A percentile compares a stretch with the other conserved stretches of the same genome.
Evolutionary conservation across 53 echinoderm and acorn worm genomes (phyloP).

Genomic region (Hippasteria phrygiana): DNA sequence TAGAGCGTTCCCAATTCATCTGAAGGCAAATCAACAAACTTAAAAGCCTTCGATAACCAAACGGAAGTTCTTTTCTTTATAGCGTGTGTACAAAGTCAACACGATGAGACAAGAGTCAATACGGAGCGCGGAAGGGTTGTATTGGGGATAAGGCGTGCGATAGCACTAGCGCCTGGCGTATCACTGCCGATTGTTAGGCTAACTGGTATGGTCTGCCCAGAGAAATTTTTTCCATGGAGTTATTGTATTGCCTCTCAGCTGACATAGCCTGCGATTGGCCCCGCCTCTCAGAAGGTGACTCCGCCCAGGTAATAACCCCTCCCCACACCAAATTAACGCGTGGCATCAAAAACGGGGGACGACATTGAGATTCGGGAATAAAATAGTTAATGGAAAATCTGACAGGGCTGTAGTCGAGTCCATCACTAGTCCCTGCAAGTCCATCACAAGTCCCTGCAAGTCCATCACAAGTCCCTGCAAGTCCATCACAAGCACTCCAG

Average conservation of each 20-base stretch:
- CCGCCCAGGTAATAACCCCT: not conserved
- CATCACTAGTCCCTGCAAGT: too few relatives aligned
- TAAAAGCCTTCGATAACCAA: not conserved
- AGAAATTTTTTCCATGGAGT: not conserved
- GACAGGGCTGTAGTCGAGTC: too few relatives aligned
- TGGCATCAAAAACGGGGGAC: not conserved
- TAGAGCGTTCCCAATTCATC: not conserved
- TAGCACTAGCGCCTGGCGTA: too few relatives aligned
- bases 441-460: too few relatives aligned
- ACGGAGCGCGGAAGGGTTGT: not conserved
- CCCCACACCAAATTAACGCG: not conserved
- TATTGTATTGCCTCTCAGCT: too few relatives aligned
- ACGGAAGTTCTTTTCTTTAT: constrained; percentile 1
- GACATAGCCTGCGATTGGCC: too few relatives aligned
- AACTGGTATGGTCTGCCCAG: not conserved
- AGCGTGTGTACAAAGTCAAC: constrained; percentile 23
- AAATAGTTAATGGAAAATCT: not conserved
- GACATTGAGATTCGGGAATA: not conserved
- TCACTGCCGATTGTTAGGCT: too few relatives aligned
- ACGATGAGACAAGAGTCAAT: not conserved
- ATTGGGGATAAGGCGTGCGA: too few relatives aligned
- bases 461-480: too few relatives aligned
- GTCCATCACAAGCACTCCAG: too few relatives aligned
- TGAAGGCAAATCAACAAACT: not conserved
- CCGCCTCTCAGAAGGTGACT: too few relatives aligned